A percentile compares a stretch with the other conserved stretches of the same genome.
These are phyloP conservation scores for Syngnathus typhle DNA, from an alignment of 2,113 vertebrate species.

Conservation along the genomic window DNA sequence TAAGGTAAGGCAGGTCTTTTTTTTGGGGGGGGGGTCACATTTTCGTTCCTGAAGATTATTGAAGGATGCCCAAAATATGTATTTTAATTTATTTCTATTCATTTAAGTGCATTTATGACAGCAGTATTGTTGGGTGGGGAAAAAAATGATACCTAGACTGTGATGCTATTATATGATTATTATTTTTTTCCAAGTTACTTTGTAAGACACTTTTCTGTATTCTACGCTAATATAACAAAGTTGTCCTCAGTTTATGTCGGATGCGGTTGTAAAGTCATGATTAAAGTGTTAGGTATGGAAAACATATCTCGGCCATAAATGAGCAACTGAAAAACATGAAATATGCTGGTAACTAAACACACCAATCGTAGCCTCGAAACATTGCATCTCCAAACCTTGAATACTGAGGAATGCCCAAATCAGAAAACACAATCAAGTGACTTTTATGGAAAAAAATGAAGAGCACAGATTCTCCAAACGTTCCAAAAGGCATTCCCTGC, in stretches of 20 bases:
- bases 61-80: background rate
- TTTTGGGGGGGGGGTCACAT: background rate
- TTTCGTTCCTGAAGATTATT: background rate
- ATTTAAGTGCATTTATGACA: slow-evolving; percentile 11
- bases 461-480: slow-evolving; percentile 39
- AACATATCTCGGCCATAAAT: background rate
- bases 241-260: background rate
- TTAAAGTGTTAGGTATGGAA: background rate
- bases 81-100: background rate
- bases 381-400: background rate
- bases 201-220: background rate
- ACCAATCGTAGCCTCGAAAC: background rate
- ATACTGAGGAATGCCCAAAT: background rate
- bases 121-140: slow-evolving; percentile 21
- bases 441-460: slow-evolving; percentile 29
- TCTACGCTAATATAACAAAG: background rate
- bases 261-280: background rate
- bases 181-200: background rate
- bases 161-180: slow-evolving; percentile 56
- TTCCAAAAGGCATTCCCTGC: slow-evolving; percentile 10
- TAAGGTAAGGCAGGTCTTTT: background rate
- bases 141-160: slow-evolving; percentile 44
- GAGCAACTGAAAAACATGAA: background rate
- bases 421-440: slow-evolving; percentile 50
- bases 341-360: background rate